Evolutionary conservation across 2,888 invertebrate species (phyloP).

Genomic region (Temnothorax unifasciatus): DNA sequence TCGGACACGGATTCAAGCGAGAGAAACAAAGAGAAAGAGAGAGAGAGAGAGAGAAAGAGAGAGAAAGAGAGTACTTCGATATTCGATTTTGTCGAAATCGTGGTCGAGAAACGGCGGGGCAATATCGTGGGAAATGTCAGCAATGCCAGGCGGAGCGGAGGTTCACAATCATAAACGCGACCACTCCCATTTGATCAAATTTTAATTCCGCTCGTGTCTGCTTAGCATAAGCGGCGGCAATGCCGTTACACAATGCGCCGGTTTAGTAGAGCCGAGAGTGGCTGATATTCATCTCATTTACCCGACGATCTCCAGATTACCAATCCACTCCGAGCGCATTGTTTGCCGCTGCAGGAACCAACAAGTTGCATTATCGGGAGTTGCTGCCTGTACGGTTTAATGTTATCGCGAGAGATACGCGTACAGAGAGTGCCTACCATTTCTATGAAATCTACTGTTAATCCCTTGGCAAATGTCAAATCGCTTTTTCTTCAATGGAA

Average conservation of each 20-base stretch:
- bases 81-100: constrained; percentile 54
- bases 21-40: not conserved
- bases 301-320: constrained; percentile 51
- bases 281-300: constrained; percentile 55
- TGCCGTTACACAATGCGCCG: constrained; percentile 51
- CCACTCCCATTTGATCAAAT: constrained; percentile 78
- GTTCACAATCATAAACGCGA: constrained; percentile 76
- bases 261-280: constrained; percentile 45
- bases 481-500: not conserved
- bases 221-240: constrained; percentile 76
- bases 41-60: not conserved
- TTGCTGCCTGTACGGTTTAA: constrained; percentile 32
- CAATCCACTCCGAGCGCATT: constrained; percentile 58
- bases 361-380: constrained; percentile 49
- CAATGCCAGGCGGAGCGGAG: constrained; percentile 61
- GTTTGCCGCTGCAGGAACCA: constrained; percentile 46
- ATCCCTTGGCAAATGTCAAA: constrained; percentile 16
- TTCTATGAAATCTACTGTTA: constrained; percentile 29
- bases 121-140: constrained; percentile 68
- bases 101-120: constrained; percentile 32
- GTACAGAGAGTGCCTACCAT: not conserved
- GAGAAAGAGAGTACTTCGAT: not conserved
- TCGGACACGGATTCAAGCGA: constrained; percentile 34
- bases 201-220: constrained; percentile 81
- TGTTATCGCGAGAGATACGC: constrained; percentile 29